These are phyloP conservation scores for Vanessa cardui DNA, from an alignment of 2,888 invertebrate species.

Conservation along the genomic window DNA sequence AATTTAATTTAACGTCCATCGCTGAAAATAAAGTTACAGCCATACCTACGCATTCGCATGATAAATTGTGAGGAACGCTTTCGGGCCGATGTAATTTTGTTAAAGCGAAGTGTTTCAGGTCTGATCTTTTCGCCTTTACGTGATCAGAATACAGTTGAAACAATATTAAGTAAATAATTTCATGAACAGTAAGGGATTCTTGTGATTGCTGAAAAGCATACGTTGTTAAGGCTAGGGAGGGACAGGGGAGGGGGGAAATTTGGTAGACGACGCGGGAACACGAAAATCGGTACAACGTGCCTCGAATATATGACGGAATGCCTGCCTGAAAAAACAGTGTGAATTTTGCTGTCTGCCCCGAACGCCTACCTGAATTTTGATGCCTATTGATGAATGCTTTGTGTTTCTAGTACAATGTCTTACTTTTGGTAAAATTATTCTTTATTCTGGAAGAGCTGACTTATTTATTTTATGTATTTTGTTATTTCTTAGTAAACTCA, in stretches of 20 bases:
- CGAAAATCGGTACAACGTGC: conserved; percentile 68
- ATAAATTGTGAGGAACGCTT: conserved; percentile 19
- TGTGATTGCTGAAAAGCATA: conserved; percentile 52
- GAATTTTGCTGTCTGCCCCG: conserved; percentile 29
- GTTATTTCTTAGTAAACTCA: no score
- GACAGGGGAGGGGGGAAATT: conserved; percentile 58
- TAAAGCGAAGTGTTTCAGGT: conserved; percentile 36
- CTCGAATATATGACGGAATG: conserved; percentile 46
- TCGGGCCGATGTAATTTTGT: conserved; percentile 30
- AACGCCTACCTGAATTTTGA: conserved; percentile 29
- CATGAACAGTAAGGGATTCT: conserved; percentile 58
- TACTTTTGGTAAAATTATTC: background rate
- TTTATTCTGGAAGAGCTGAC: background rate
- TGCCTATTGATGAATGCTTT: conserved; percentile 22
- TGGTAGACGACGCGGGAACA: conserved; percentile 56
- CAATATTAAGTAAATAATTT: conserved; percentile 65
- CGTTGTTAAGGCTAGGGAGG: conserved; percentile 51
- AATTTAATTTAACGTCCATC: conserved; percentile 11
- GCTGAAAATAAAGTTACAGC: conserved; percentile 11
- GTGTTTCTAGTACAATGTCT: conserved; percentile 8
- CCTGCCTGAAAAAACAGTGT: conserved; percentile 27
- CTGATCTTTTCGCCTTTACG: conserved; percentile 33
- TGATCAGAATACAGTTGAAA: conserved; percentile 30
- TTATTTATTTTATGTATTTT: background rate
- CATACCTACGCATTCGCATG: conserved; percentile 15